Evolutionary conservation across 2,888 invertebrate genomes (phyloP), one percentile per base, ranked within the genome.

Genomic region (Erannis defoliaria): DNA sequence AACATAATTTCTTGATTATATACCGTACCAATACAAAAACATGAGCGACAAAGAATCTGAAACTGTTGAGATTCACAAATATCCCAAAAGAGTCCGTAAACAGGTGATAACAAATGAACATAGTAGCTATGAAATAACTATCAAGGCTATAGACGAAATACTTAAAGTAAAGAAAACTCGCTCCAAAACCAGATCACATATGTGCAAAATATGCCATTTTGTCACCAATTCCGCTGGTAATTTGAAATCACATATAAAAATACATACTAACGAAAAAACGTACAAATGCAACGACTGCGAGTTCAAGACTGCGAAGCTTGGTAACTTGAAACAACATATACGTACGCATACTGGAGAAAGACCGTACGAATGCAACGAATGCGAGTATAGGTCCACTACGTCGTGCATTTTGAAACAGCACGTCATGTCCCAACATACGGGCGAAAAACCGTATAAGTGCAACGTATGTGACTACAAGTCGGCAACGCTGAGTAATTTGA

Each of bases 301-400:
- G 8, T 51, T 51, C 26, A 40, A 29, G 4, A 40, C 51, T 18
- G 26, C 16, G 5, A 51, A 51, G 8, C 12, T 1, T 18, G 31
- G 38, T 12, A 51, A 51, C 16, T n/a, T 51, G 1, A 26, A 38
- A 8, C 51, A 51, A 38, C 51, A 51, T 40, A 29, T 40, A 14
- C 38, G 51, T 3, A 51, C 26, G 1, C 51, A 51, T 16, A 51
- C 51, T 4, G 51, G 51, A 3, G 53, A 56, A 16, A 62, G 51
- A 26, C 48, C 33, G 0, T 33, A 35, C 12, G 9, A 16, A 0
- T 62, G 62, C 21, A 48, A 6, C 2, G 33, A 35, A 8, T 62
- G 62, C 12, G 40, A 51, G n/a, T 51, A 51, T 10, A 51, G 9
- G 19, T n/a, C 40, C 0, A 51, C 51, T 1, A 51, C 51, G 1